Evolutionary conservation across 1,140 invertebrate species (phyloP), one percentile per base, ranked within the genome.

Genomic region (Schlechtendalia chinensis): DNA sequence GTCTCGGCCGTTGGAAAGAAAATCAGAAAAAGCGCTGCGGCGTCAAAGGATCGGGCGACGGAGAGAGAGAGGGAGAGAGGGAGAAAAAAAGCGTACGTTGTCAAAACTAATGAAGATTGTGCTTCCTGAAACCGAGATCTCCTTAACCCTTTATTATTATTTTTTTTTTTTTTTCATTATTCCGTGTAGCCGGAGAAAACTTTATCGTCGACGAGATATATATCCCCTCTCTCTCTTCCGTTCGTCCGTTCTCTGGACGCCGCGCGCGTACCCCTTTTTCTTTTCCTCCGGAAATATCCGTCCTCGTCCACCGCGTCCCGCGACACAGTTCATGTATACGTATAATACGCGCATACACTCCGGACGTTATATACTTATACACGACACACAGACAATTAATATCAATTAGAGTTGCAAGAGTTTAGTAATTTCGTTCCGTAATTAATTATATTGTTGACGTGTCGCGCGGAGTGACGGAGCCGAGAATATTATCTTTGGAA

Each of bases 321-420:
- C 5, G 1, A 17, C 63, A 5, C 17, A 11, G 19, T n/a, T n/a
- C n/a, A n/a, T n/a, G n/a, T n/a, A n/a, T n/a, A n/a, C n/a, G n/a
- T n/a, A n/a, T n/a, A n/a, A n/a, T n/a, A n/a, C 27, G 17, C 47
- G 47, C 1, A 29, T 39, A 16, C 29, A 22, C 72, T 58, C 11
- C 11, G 17, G 17, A 27, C n/a, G 54, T 74, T 61, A 79, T 79
- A 79, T n/a, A n/a, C n/a, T n/a, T n/a, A n/a, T n/a, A n/a, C n/a
- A n/a, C n/a, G n/a, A 79, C 50, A 61, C 47, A 59, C 74, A 79
- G 56, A 79, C 74, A 79, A 79, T 79, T 79, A 79, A 79, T 79
- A 79, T 79, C 74, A 79, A 79, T 79, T 79, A 79, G 74, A 79
- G 74, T 79, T 63, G 74, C 74, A 79, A 79, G 74, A 79, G 74